Conservation (phyloP, 1,140 invertebrate genomes). For the Neodiprion pinetum region DNA sequence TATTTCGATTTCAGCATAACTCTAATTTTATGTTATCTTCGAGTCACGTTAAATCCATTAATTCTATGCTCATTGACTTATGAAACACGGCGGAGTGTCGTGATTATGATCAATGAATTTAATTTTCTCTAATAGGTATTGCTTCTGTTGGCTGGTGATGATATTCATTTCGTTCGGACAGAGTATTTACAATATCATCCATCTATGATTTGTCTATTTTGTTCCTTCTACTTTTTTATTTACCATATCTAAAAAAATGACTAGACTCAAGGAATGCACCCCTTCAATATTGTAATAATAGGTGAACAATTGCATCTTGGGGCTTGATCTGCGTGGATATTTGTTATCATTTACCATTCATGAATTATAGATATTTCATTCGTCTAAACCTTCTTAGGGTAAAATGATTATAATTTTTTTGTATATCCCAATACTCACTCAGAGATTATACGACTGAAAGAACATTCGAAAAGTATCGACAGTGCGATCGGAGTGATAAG, state of each 20-base stretch:
- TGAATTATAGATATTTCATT: background rate
- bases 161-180: slow-evolving; percentile 5
- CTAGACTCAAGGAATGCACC: background rate
- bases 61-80: background rate
- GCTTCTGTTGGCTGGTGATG: slow-evolving; percentile 43
- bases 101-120: slow-evolving; percentile 18
- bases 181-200: slow-evolving; percentile 4
- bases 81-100: background rate
- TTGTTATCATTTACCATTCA: no score
- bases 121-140: slow-evolving; percentile 33
- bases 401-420: background rate
- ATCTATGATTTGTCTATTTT: background rate
- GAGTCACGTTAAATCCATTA: background rate
- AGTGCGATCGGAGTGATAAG: background rate
- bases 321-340: no score
- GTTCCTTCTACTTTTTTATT: background rate
- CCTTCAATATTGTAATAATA: background rate
- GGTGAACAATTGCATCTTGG: background rate
- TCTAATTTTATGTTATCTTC: background rate
- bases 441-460: no score
- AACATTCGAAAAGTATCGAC: background rate
- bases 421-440: background rate
- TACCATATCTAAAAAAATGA: background rate
- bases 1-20: background rate
- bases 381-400: background rate